A percentile compares a stretch with the other conserved stretches of the same genome.
Conservation (phyloP, 1,140 invertebrate species). For the Zaprionus kolodkinae region DNA sequence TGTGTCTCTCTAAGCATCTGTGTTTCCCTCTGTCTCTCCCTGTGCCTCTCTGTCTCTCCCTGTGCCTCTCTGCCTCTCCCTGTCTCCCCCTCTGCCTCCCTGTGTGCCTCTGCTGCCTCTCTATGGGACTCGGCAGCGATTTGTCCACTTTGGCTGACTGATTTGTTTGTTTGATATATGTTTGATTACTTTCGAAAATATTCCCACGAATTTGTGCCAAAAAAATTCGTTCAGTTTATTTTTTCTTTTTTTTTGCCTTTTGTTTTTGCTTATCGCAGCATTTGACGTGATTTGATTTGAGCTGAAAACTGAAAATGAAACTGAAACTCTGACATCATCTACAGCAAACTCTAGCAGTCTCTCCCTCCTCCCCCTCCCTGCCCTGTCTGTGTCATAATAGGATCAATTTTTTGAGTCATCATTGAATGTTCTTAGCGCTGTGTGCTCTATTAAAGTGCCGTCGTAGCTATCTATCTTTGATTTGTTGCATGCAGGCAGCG, state of each 20-base stretch:
- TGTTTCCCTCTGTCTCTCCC: background rate
- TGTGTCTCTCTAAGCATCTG: background rate
- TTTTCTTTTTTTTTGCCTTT: slow-evolving; percentile 9
- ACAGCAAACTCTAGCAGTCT: background rate
- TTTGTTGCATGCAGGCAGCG: slow-evolving; percentile 48
- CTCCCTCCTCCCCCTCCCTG: background rate
- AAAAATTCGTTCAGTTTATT: slow-evolving; percentile 17
- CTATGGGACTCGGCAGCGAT: slow-evolving; percentile 42
- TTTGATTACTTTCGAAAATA: slow-evolving; percentile 69
- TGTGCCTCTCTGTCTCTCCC: too few relatives aligned
- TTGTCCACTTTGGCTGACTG: slow-evolving; percentile 78
- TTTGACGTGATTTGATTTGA: slow-evolving; percentile 82
- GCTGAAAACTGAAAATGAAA: slow-evolving; percentile 35
- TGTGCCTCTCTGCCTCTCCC: background rate
- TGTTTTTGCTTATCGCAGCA: slow-evolving; percentile 74
- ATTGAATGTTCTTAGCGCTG: slow-evolving; percentile 40
- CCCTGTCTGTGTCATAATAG: slow-evolving; percentile 63
- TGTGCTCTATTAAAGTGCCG: slow-evolving; percentile 74
- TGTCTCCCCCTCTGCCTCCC: background rate
- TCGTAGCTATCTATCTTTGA: slow-evolving; percentile 65
- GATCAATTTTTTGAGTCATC: slow-evolving; percentile 80
- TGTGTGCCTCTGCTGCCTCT: slow-evolving; percentile 24
- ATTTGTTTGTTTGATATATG: slow-evolving; percentile 79
- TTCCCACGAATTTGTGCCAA: slow-evolving; percentile 45
- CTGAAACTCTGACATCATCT: slow-evolving; percentile 69